Evolutionary conservation across 92 coral and sea anemone species (phyloP).

Genomic region (Anthopleura xanthogrammica): DNA sequence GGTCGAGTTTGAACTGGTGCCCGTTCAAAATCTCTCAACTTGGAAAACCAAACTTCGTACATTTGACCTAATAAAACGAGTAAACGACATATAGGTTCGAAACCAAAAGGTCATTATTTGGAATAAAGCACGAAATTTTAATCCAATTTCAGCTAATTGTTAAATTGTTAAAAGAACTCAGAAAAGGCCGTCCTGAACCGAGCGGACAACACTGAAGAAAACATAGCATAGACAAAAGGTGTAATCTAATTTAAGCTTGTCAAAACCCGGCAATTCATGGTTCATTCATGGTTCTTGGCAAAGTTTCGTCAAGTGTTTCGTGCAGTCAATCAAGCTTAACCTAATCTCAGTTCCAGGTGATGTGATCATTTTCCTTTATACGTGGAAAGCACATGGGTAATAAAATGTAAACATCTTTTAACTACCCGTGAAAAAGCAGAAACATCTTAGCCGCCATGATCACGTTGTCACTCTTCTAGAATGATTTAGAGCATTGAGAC

Average conservation of each 20-base stretch:
- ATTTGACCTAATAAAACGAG: not conserved
- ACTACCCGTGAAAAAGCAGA: constrained; percentile 9
- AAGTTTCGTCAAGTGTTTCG: not conserved
- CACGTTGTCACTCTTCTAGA: not conserved
- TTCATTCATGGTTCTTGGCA: not conserved
- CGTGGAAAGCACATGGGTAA: constrained; percentile 27
- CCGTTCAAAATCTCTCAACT: not conserved
- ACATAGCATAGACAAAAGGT: not conserved
- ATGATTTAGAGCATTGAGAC: not conserved
- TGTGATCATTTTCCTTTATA: not conserved
- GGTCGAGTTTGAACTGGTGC: not conserved
- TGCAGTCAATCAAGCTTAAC: not conserved
- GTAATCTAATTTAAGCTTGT: not conserved
- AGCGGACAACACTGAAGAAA: not conserved
- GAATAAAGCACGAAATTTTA: not conserved
- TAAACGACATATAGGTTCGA: not conserved
- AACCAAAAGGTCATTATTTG: not conserved
- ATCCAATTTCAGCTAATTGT: not conserved
- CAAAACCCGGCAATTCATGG: not conserved
- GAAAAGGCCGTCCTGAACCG: not conserved
- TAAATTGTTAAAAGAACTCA: not conserved
- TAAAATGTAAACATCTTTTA: constrained; percentile 22
- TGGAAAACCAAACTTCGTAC: not conserved
- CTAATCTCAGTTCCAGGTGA: not conserved
- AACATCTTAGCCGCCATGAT: not conserved